Evolutionary conservation across 2,797 vertebrate species (phyloP).

Genomic region (Peromyscus melanophrys): DNA sequence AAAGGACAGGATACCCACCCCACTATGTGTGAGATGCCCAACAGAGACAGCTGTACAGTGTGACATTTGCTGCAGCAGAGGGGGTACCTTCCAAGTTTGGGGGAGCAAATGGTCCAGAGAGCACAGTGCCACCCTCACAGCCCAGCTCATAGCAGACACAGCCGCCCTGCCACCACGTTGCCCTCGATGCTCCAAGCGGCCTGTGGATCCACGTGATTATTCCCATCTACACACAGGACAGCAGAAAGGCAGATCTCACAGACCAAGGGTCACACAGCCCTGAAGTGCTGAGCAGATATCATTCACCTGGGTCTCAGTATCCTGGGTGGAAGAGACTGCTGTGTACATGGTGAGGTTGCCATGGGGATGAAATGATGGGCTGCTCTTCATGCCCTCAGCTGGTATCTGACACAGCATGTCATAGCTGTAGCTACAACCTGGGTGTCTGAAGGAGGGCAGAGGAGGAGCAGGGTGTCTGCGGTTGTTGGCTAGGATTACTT

Average conservation of each 20-base stretch:
- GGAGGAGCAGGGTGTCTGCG: background rate
- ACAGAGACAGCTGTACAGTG: accelerated
- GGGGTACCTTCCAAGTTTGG: background rate
- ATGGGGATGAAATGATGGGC: background rate
- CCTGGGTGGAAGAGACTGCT: background rate
- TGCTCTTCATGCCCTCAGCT: background rate
- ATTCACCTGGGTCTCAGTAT: background rate
- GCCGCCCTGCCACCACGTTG: background rate
- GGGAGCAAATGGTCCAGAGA: background rate
- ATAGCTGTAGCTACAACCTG: background rate
- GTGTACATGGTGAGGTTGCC: too few relatives aligned
- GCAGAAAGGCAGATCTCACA: background rate
- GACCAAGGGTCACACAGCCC: background rate
- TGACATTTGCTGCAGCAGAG: background rate
- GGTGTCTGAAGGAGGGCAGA: background rate
- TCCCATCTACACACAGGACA: background rate
- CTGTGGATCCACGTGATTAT: background rate
- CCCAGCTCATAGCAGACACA: background rate
- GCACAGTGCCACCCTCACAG: background rate
- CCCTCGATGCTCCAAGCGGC: background rate
- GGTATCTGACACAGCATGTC: background rate
- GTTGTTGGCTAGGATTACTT: background rate
- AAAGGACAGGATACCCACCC: background rate
- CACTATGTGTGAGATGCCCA: accelerated
- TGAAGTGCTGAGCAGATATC: background rate